These are phyloP conservation scores for Stenotaenia linearis DNA, from an alignment of 2,888 invertebrate genomes.

Conservation along the genomic window DNA sequence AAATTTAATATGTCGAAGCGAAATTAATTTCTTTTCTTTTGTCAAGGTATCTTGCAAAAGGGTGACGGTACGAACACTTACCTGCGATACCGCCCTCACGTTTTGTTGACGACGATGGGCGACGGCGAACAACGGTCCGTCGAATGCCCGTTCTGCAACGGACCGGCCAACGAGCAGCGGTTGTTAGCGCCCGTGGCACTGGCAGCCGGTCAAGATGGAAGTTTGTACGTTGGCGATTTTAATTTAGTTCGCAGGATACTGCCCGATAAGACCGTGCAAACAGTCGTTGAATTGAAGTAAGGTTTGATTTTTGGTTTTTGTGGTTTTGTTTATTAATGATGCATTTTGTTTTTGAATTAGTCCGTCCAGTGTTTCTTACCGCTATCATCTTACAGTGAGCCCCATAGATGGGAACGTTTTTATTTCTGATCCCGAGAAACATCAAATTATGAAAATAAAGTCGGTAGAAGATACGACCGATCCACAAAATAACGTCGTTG, in stretches of 20 bases:
- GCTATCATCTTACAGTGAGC: slow-evolving; percentile 92
- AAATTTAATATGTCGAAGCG: not conserved
- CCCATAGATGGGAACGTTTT: slow-evolving; percentile 94
- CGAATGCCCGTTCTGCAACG: slow-evolving; percentile 65
- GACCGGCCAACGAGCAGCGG: slow-evolving; percentile 72
- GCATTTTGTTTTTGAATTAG: slow-evolving; percentile 51
- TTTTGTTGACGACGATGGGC: slow-evolving; percentile 80
- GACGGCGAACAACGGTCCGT: slow-evolving; percentile 79
- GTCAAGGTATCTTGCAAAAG: slow-evolving; percentile 79
- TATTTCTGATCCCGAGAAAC: slow-evolving; percentile 90
- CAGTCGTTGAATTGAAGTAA: slow-evolving; percentile 79
- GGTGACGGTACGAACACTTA: slow-evolving; percentile 94
- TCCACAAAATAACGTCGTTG: slow-evolving; percentile 48
- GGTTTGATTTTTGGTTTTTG: slow-evolving; percentile 1
- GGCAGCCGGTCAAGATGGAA: slow-evolving; percentile 92
- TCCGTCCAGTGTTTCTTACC: slow-evolving; percentile 91
- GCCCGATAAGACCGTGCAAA: slow-evolving; percentile 82
- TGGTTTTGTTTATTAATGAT: not conserved
- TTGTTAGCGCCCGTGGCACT: slow-evolving; percentile 89
- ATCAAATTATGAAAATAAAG: slow-evolving; percentile 53
- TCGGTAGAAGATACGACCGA: slow-evolving; percentile 39
- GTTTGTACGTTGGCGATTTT: slow-evolving; percentile 93
- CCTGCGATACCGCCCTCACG: slow-evolving; percentile 80
- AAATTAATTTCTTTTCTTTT: not conserved
- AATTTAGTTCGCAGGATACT: slow-evolving; percentile 86